A percentile compares a stretch with the other conserved stretches of the same genome.
phyloP scores from a whole-genome alignment of 2,797 vertebrate genomes.

The Chiroxiphia lanceolata region DNA sequence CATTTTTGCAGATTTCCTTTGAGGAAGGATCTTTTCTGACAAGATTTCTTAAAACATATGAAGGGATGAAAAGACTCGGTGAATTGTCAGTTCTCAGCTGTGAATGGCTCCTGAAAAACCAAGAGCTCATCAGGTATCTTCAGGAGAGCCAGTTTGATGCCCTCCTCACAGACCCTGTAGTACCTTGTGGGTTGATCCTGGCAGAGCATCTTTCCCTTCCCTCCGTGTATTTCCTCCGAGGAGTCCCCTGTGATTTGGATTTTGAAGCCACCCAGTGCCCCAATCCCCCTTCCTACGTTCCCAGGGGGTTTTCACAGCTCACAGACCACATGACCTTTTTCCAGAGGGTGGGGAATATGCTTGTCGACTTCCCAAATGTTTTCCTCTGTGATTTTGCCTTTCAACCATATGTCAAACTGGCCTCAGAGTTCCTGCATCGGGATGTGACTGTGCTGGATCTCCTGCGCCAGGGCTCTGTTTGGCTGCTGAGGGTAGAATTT shows the following conservation, averaged over 20 bases:
- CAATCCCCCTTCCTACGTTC: conserved; percentile 79
- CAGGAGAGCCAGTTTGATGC: conserved; percentile 76
- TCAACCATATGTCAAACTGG: neutral
- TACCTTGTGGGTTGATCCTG: conserved; percentile 77
- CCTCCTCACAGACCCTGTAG: conserved; percentile 79
- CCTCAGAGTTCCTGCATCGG: conserved; percentile 61
- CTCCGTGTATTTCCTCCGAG: conserved; percentile 73
- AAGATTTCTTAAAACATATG: neutral
- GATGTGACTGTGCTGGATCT: conserved; percentile 50
- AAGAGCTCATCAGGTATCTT: conserved; percentile 58
- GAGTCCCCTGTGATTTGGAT: conserved; percentile 72
- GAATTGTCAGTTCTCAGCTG: neutral
- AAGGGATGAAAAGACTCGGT: neutral
- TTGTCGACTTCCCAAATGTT: conserved; percentile 39
- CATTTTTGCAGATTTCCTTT: neutral
- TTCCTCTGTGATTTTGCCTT: conserved; percentile 37
- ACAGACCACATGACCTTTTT: conserved; percentile 82
- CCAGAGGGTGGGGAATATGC: conserved; percentile 77
- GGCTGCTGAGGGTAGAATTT: conserved; percentile 80
- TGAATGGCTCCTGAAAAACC: conserved; percentile 73
- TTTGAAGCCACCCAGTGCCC: conserved; percentile 56
- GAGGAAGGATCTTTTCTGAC: neutral
- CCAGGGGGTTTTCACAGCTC: conserved; percentile 66
- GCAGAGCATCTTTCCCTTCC: conserved; percentile 79
- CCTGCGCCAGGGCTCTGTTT: conserved; percentile 61